Conservation (phyloP, 2,797 vertebrate genomes). For the Hippopotamyrus pictus region DNA sequence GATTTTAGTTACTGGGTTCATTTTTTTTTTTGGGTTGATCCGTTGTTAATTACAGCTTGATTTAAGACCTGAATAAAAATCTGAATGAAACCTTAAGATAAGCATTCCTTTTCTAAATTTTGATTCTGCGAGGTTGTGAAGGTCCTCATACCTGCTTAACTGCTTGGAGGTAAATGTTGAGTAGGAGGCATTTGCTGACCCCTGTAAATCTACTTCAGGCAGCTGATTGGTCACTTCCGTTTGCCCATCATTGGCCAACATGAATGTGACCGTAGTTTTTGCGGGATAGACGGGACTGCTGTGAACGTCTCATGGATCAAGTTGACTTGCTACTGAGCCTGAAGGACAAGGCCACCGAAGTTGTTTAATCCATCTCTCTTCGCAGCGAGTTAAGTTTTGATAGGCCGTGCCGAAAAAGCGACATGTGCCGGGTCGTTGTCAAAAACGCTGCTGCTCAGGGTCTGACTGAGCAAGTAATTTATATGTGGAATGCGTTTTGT, state of each 20-base stretch:
- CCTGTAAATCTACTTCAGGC: neutral
- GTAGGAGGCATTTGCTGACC: neutral
- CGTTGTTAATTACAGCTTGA: neutral
- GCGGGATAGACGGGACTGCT: conserved; percentile 16
- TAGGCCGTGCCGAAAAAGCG: neutral
- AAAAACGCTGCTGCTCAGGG: conserved; percentile 9
- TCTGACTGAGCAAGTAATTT: conserved; percentile 20
- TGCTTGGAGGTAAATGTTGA: neutral
- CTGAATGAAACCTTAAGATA: neutral
- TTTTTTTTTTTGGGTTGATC: neutral
- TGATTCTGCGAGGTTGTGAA: neutral
- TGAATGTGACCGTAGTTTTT: conserved; percentile 20
- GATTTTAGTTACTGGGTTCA: neutral
- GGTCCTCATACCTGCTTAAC: neutral
- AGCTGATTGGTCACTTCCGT: conserved; percentile 2
- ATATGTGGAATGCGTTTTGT: conserved; percentile 26
- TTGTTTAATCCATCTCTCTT: conserved; percentile 9
- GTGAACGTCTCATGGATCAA: conserved; percentile 29
- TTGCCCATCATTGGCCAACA: conserved; percentile 3
- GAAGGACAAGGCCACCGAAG: neutral
- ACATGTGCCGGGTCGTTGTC: neutral
- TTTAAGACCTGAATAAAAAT: neutral
- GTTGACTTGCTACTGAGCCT: conserved; percentile 1
- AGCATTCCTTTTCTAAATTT: conserved; percentile 12
- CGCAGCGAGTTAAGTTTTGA: neutral